Base-by-base conservation (phyloP, 2,888 invertebrate species). In the Megalurothrips usitatus region DNA sequence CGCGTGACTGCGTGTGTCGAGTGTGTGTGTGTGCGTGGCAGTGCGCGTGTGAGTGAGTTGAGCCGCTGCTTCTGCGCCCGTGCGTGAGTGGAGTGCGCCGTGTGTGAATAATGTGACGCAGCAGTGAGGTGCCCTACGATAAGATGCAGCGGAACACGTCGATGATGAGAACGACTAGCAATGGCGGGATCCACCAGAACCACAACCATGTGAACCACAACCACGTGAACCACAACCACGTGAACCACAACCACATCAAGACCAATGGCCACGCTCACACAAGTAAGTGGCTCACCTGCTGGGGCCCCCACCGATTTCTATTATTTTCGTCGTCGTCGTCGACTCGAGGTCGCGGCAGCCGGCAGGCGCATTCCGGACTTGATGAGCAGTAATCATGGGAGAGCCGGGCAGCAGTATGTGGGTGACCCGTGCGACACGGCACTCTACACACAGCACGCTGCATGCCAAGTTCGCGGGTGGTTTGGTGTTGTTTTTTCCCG, bases 121-220 rank as follows among this genome's bases (percentile, higher is more conserved):
- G 58, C 58, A 23, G 68, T 26, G 11, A 23, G 68, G 34, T 43
- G 34, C 6, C 34, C 34, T 43, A 4, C 68, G 26, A 26, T 12
- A 23, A 75, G 68, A 75, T 75, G 68, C 68, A 75, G 12, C 68
- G 68, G 23, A 75, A 75, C 68, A 75, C 68, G 26, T 75, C 68
- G 23, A 75, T 75, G 68, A 75, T 75, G 68, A 75, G 68, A 75
- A 75, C 68, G 11, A 75, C 68, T 12, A 75, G 68, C 68, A 75
- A 75, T 12, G 68, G 68, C n/a, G 68, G 68, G 68, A 75, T 75
- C 68, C 68, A 75, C 68, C 68, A 75, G 23, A 75, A 75, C 68
- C 68, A 75, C 68, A 75, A 75, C 68, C 68, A 75, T 12, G 68
- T 26, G 68, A 68, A 68, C 68, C 68, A 68, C 68, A 68, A 68